Conservation (phyloP, 2,113 vertebrate genomes). For the Carassius carassius region DNA sequence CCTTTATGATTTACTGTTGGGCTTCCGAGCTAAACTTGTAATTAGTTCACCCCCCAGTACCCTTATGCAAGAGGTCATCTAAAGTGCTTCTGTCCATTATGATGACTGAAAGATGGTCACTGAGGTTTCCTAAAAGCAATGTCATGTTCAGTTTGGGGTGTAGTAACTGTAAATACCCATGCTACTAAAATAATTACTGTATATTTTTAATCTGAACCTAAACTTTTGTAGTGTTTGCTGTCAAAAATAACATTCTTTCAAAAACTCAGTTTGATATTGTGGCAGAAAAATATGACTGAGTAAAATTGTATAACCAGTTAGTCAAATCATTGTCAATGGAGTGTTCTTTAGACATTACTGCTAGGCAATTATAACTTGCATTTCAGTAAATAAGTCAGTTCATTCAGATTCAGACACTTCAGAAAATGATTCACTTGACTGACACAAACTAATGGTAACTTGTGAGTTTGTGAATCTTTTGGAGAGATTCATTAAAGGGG, state of each 20-base stretch:
- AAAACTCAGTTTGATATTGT: not conserved
- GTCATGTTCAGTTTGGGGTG: not conserved
- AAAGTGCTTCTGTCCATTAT: not conserved
- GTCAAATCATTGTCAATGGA: no score
- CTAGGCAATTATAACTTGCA: no score
- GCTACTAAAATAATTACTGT: not conserved
- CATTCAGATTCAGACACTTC: no score
- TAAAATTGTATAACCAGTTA: not conserved
- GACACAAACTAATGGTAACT: no score
- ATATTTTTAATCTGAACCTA: not conserved
- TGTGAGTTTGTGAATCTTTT: no score
- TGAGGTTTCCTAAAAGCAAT: not conserved
- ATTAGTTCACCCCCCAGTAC: slow-evolving; percentile 24
- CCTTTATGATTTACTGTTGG: slow-evolving; percentile 29
- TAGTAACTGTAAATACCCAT: not conserved
- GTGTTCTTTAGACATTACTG: no score
- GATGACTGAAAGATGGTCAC: no score
- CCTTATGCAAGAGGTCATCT: slow-evolving; percentile 6
- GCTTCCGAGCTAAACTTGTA: slow-evolving; percentile 23
- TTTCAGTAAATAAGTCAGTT: no score
- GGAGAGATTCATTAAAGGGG: no score
- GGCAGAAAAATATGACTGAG: not conserved
- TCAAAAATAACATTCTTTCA: not conserved
- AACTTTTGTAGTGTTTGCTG: not conserved
- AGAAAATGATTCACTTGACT: no score